Percentiles rank a stretch among this genome's conserved stretches.
Conservation (phyloP, 2,113 vertebrate genomes). For the Plectropomus leopardus region DNA sequence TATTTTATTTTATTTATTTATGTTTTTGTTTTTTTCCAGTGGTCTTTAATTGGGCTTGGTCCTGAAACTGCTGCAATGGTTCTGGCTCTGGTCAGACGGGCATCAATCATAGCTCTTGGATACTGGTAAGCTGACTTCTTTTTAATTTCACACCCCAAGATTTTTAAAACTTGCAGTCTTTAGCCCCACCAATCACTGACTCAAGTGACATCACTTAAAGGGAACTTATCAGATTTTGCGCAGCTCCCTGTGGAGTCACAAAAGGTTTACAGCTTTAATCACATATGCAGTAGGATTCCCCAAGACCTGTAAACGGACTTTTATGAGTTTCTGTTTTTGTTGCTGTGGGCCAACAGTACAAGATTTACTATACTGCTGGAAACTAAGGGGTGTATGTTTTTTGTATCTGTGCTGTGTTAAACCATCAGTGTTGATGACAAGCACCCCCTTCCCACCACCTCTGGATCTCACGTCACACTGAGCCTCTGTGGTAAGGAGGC, state of each 20-base stretch:
- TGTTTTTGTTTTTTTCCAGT: too few species aligned
- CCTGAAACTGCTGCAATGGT: too few species aligned
- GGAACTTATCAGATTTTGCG: background rate
- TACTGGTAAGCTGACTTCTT: background rate
- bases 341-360: background rate
- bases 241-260: background rate
- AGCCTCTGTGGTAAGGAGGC: conserved; percentile 59
- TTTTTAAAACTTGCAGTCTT: background rate
- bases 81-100: too few species aligned
- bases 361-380: background rate
- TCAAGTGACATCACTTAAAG: conserved; percentile 1
- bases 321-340: background rate
- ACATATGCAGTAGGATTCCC: background rate
- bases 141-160: background rate
- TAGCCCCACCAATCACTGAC: background rate
- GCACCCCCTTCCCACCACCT: background rate
- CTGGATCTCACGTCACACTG: conserved; percentile 60
- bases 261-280: background rate
- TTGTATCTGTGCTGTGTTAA: conserved; percentile 25
- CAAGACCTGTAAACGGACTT: background rate
- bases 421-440: conserved; percentile 53
- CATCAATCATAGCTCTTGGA: too few species aligned
- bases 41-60: too few species aligned
- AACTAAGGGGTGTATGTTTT: conserved; percentile 31
- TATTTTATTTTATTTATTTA: too few species aligned